Evolutionary conservation across 2,797 vertebrate species (phyloP), one percentile per base, ranked within the genome.

Genomic region (Paramormyrops hopkinsi): DNA sequence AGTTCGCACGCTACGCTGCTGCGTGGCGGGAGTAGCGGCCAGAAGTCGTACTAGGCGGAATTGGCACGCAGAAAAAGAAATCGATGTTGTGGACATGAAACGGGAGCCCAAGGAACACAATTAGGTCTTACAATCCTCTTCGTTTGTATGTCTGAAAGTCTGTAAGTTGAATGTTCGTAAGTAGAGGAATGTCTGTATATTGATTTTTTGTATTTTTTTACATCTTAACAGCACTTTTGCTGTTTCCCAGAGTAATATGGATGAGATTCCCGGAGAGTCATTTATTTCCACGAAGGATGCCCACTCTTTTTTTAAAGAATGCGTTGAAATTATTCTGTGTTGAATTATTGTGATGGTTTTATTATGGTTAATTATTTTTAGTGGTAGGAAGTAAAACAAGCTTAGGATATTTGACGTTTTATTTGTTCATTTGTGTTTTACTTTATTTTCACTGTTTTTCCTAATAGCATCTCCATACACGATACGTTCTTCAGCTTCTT

Each of bases 381-480:
- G 62, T 29, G 25, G 65, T 37, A 33, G 12, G 65, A 33, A 73
- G 29, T 73, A 37, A 37, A 73, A 17, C 65, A 73, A 14, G 12
- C 11, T 6, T 73, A 33, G 14, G 65, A 37, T 73, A 37, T 33
- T 73, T 14, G 29, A 73, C 4, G 29, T 73, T 33, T 73, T 73
- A 37, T 37, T 73, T 37, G 29, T 73, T 73, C 65, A 73, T 37
- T 17, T 37, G 69, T 73, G 62, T 69, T 69, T 69, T 33, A 76
- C 33, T 76, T 41, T 41, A 19, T 91, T 82, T 91, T 92, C 90
- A 89, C 65, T 88, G 2, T 6, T 89, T 89, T 89, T 96, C 95
- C 97, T 89, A 96, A 96, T 96, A 99, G 98, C 97, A 98, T 96
- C 97, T 99, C 91, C 98, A 99, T 0, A 95, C 97, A 92, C 96